Percentiles rank a stretch among this genome's conserved stretches.
phyloP scores from a whole-genome alignment of 1,140 invertebrate genomes.

The Metaphire vulgaris region DNA sequence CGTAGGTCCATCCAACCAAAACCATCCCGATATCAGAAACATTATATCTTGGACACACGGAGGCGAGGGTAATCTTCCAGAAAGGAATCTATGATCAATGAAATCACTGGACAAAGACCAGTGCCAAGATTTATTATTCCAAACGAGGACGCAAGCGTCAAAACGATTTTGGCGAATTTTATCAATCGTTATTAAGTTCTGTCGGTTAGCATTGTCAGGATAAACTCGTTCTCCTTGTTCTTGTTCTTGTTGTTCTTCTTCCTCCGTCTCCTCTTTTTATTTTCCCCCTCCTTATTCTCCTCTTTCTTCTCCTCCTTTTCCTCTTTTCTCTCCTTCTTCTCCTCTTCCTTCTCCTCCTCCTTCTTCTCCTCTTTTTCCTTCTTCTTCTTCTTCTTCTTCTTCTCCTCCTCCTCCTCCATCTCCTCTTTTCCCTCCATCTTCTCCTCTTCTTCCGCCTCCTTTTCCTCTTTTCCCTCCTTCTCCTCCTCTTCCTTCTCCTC shows the following conservation, averaged over 20 bases:
- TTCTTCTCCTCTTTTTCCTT: neutral
- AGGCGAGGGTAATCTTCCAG: no score
- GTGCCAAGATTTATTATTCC: no score
- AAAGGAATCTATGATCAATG: no score
- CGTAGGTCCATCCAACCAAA: no score
- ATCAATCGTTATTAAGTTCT: no score
- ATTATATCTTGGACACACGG: no score
- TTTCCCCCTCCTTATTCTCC: constrained; percentile 6
- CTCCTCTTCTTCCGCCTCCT: neutral
- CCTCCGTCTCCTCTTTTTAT: neutral
- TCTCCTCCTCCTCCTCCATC: neutral
- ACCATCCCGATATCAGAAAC: no score
- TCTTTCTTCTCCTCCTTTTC: neutral
- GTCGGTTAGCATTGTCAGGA: no score
- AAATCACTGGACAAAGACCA: no score
- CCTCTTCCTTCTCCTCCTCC: neutral
- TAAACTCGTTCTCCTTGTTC: no score
- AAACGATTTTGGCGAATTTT: no score
- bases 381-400: neutral
- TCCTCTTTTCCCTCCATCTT: neutral
- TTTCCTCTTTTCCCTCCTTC: neutral
- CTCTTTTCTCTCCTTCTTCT: neutral
- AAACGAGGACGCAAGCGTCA: no score
- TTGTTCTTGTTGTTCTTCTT: neutral
- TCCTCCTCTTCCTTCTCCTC: neutral